Evolutionary conservation across 2,888 invertebrate species (phyloP), one percentile per base, ranked within the genome.

Genomic region (Drosophila planitibia): DNA sequence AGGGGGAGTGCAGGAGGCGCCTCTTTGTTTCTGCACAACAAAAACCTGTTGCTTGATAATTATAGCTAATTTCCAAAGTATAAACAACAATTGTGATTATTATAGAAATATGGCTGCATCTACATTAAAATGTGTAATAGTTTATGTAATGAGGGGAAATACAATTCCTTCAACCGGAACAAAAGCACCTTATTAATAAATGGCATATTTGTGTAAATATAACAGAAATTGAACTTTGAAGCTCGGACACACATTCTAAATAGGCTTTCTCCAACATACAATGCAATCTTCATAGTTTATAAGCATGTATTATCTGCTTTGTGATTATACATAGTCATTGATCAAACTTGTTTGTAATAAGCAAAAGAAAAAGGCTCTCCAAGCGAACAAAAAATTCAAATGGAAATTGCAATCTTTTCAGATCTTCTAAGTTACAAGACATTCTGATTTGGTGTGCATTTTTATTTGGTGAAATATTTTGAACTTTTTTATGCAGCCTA

Each of bases 41-140:
- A 66, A 84, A 60, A 66, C 82, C 83, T 55, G 47, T 76, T 59
- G 54, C 75, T 60, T 68, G 71, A 57, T 83, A 83, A 83, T 83
- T 88, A 89, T 80, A 72, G 66, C 86, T 74, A 83, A 83, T 85
- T 89, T 74, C 57, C 61, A 67, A 88, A 81, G 78, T 70, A 69
- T 53, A 64, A 70, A 44, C 67, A 57, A 64, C 68, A 54, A 28
- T 32, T 52, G 55, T 39, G 35, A 51, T 55, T 70, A 57, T 58
- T 57, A 74, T 44, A 30, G 28, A 47, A 44, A 55, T 28, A 51
- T 37, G 30, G 64, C 39, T 65, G 49, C 32, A 25, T 35, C 30
- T 4, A 25, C 14, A 41, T 9, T 59, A n/a, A 59, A 47, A 44
- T 49, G 47, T 25, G 41, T 57, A 39, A 39, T 41, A 22, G 32